Percentiles rank a stretch among this genome's conserved stretches.
Conservation (phyloP, 2,797 vertebrate species). For the Eospalax fontanierii region DNA sequence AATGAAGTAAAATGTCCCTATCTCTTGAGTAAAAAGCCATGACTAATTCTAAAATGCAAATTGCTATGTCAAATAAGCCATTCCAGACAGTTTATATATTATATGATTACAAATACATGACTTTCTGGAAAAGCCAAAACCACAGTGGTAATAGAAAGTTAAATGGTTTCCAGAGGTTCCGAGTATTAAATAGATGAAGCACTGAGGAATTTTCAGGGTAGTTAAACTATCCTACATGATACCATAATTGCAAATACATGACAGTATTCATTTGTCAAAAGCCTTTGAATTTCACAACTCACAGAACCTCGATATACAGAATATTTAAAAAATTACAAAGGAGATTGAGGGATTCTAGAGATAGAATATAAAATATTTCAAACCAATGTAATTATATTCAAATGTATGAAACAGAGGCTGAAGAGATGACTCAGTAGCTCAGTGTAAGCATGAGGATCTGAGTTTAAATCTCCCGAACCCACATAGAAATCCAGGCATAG, state of each 20-base stretch:
- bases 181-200: not conserved
- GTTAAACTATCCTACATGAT: not conserved
- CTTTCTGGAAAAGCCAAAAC: conserved; percentile 10
- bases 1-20: not conserved
- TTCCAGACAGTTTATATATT: not conserved
- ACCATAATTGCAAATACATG: not conserved
- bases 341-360: not conserved
- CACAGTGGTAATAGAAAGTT: conserved; percentile 20
- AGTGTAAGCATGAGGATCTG: not conserved
- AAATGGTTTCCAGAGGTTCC: not conserved
- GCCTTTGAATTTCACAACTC: not conserved
- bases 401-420: not conserved
- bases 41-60: conserved; percentile 10
- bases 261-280: conserved; percentile 40
- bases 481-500: not conserved
- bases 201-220: not conserved
- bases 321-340: conserved; percentile 9
- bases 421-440: not conserved
- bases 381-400: conserved; percentile 29
- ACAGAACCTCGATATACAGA: conserved; percentile 6
- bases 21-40: not conserved
- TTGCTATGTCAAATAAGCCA: conserved; percentile 32
- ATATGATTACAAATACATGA: not conserved
- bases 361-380: conserved; percentile 27
- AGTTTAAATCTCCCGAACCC: not conserved